These are phyloP conservation scores for Notolabrus celidotus DNA, from an alignment of 2,797 vertebrate genomes.

Conservation along the genomic window DNA sequence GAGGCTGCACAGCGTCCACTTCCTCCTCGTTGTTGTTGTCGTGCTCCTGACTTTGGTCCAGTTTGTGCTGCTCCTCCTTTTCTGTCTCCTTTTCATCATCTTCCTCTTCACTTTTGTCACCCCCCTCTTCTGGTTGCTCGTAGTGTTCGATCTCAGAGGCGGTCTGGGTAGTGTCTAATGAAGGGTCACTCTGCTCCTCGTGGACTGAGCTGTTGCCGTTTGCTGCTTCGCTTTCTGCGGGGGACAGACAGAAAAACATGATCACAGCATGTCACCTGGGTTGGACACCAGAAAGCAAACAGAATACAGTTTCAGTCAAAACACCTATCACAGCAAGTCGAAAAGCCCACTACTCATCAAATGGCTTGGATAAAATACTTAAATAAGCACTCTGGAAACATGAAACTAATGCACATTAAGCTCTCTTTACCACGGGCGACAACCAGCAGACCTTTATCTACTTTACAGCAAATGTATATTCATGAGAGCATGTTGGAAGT, in stretches of 20 bases:
- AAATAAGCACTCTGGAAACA: no score
- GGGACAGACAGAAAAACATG: not conserved
- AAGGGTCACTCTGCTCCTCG: conserved; percentile 58
- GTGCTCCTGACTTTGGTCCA: conserved; percentile 56
- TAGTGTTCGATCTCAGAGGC: conserved; percentile 58
- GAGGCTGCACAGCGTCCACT: conserved; percentile 20
- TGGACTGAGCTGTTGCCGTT: conserved; percentile 33
- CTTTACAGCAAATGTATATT: no score
- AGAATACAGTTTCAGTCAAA: not conserved
- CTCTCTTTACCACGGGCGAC: no score
- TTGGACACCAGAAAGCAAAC: not conserved
- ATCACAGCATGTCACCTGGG: not conserved
- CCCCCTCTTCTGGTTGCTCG: conserved; percentile 52
- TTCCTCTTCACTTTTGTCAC: conserved; percentile 35
- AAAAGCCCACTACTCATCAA: no score
- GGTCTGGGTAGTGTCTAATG: conserved; percentile 49
- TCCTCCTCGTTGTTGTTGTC: conserved; percentile 49
- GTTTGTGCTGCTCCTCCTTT: conserved; percentile 52
- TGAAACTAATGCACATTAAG: no score
- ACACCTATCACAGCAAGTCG: no score
- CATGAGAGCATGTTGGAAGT: no score
- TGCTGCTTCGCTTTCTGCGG: conserved; percentile 56
- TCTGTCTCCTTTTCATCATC: conserved; percentile 53
- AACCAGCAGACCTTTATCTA: no score
- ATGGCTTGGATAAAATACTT: no score